Evolutionary conservation across 2,113 vertebrate species (phyloP).

Genomic region (Campylorhamphus procurvoides): DNA sequence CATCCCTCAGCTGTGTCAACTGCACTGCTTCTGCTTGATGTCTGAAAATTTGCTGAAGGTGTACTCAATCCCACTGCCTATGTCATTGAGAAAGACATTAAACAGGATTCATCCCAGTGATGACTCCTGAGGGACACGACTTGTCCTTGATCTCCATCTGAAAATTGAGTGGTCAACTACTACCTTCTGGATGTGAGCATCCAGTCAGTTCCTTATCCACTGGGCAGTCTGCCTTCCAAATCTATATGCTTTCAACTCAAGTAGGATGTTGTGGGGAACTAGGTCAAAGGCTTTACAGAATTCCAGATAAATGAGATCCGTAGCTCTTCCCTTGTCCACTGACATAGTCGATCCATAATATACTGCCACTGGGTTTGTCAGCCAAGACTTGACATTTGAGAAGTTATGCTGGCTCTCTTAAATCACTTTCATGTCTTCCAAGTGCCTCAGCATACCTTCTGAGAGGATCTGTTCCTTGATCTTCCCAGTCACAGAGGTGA

Average conservation of each 20-base stretch:
- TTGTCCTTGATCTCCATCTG: not conserved
- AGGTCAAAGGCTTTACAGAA: not conserved
- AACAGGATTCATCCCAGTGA: not conserved
- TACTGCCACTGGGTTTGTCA: not conserved
- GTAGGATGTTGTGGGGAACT: not conserved
- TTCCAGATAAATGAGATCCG: not conserved
- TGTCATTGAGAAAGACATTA: not conserved
- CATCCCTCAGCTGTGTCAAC: not conserved
- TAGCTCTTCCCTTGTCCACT: not conserved
- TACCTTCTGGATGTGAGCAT: not conserved
- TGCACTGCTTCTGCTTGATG: not conserved
- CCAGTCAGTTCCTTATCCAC: not conserved
- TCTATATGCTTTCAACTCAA: not conserved
- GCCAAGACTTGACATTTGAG: not conserved
- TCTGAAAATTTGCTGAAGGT: not conserved
- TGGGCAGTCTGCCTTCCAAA: not conserved
- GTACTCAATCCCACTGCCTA: no score
- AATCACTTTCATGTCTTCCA: not conserved
- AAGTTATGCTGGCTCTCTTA: not conserved
- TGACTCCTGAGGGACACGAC: not conserved
- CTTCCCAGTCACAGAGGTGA: not conserved
- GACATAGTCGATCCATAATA: not conserved
- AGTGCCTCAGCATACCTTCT: not conserved
- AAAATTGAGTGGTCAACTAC: rapidly evolving
- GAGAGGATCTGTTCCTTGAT: not conserved